Evolutionary conservation across 2,797 vertebrate genomes (phyloP), one percentile per base, ranked within the genome.

Genomic region (Sphenodon punctatus): DNA sequence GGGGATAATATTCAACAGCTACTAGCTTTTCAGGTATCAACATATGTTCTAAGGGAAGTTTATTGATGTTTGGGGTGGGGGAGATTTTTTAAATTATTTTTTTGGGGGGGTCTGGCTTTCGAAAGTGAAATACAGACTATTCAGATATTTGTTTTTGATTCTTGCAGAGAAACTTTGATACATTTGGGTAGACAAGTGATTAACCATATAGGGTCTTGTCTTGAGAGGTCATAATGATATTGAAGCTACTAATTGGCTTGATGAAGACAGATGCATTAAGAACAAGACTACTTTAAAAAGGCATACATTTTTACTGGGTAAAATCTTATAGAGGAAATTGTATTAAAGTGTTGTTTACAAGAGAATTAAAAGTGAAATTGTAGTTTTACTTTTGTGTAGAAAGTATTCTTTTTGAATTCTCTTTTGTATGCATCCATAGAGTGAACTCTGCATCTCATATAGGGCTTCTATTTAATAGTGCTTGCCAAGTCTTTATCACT

Each of bases 401-500:
- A 95, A 95, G 94, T 94, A 96, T 95, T 96, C 96, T 96, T 96
- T 96, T 96, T 96, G 94, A 95, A 93, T 96, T 95, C 93, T 94
- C 95, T 96, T 96, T 96, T 97, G 96, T 97, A 95, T 96, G 95
- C 94, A 95, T 94, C 94, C 94, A 95, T 94, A 93, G 96, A 95
- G 95, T 97, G 96, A 97, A 97, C 96, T 94, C 95, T 95, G 95
- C 96, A 96, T 97, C 96, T 96, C 96, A 96, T 97, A 96, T 96
- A 96, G 94, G 94, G 95, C 95, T 96, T 93, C 94, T 95, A 96
- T 97, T 97, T 97, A 97, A 96, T 95, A 96, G 96, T 95, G 95
- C 96, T 97, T 96, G 96, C 97, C 96, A 96, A 96, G 97, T 98
- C 97, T 98, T 97, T 97, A 96, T 96, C 95, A 96, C 95, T 95